Evolutionary conservation across 2,797 vertebrate species (phyloP), one percentile per base, ranked within the genome.

Genomic region (Cynodonichthys magdalenae): DNA sequence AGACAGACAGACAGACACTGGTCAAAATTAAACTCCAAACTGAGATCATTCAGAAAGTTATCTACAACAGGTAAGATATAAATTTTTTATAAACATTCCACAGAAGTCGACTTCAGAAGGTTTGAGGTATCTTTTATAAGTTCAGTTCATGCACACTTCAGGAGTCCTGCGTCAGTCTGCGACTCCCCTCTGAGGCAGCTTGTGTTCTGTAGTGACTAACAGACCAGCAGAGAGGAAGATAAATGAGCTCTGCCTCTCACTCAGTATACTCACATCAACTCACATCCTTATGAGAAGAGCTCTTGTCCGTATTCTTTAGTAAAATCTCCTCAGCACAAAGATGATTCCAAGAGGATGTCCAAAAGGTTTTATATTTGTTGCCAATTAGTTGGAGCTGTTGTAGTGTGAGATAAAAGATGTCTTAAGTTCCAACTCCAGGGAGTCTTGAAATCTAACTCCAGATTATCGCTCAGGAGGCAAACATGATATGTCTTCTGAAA

Each of bases 221-320:
- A 63, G 76, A 81, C 52, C 58, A 64, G 45, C 65, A 75, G 63
- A 42, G 70, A 52, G 72, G 64, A 65, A 76, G 72, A 87, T 81
- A 71, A 77, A 84, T 69, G 65, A 79, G 67, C 65, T 77, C 66
- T 54, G 63, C 66, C n/a, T 74, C 65, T 24, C 47, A 41, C 63
- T 75, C 64, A 20, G 46, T 71, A 46, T 69, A 79, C 80, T 81
- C 48, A 79, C 62, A 78, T 77, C 68, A 64, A 51, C 56, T 27
- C 17, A 31, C 56, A 31, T 19, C 24, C 70, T 63, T 60, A 42
- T 61, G 59, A 71, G 63, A 66, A 19, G 39, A 66, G 54, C 63
- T 59, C 53, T 0, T 29, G 27, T 49, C 48, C 53, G 69, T 80
- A 55, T 48, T 27, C 12, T 77, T 73, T 28, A 70, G 75, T 77